Conservation (phyloP, 35 echinoderm and acorn worm species). For the Acanthaster planci region DNA sequence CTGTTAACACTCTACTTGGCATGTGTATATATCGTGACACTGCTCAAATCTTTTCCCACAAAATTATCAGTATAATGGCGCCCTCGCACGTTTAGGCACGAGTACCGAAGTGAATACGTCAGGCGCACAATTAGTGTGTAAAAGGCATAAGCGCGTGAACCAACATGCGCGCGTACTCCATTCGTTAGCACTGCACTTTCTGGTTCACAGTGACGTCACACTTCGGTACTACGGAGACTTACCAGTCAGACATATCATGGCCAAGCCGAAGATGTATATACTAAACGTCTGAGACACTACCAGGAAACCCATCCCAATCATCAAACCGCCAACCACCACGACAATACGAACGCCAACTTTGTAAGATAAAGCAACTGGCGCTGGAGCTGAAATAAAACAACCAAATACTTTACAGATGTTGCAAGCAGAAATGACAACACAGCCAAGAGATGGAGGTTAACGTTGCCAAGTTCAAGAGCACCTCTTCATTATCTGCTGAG, state of each 20-base stretch:
- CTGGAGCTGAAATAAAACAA: conserved; percentile 3
- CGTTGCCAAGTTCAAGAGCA: not conserved
- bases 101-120: not conserved
- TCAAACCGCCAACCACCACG: not conserved
- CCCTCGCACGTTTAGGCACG: not conserved
- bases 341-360: not conserved
- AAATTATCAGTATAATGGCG: not conserved
- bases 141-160: too few species aligned
- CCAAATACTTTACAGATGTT: not conserved
- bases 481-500: not conserved
- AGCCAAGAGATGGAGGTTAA: not conserved
- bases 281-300: not conserved
- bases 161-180: too few species aligned
- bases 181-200: too few species aligned
- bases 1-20: not conserved
- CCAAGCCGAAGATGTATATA: not conserved
- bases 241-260: not conserved
- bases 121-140: not conserved
- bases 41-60: not conserved
- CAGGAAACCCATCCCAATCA: not conserved
- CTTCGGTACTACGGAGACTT: too few species aligned
- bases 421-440: not conserved
- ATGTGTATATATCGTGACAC: not conserved
- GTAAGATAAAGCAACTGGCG: not conserved
- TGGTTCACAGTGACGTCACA: too few species aligned